These are phyloP conservation scores for Tetramorium parvispinum DNA, from an alignment of 1,140 invertebrate species.

Conservation along the genomic window DNA sequence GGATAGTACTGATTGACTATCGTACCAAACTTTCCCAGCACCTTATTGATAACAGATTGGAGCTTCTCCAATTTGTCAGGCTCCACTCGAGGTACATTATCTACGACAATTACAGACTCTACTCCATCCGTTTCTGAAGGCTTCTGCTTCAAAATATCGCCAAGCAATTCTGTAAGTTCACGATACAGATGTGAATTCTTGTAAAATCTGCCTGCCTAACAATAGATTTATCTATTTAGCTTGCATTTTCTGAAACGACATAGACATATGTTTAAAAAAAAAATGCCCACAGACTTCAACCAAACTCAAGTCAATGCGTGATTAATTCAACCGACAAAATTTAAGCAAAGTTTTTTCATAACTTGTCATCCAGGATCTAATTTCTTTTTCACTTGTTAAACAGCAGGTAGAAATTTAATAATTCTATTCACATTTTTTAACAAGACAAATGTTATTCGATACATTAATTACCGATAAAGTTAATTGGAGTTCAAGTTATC, in stretches of 20 bases:
- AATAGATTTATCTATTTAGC: neutral
- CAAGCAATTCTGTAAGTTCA: slow-evolving; percentile 92
- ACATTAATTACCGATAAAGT: neutral
- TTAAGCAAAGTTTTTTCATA: neutral
- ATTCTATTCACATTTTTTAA: neutral
- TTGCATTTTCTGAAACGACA: neutral
- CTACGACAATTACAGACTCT: slow-evolving; percentile 98
- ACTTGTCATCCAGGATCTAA: neutral
- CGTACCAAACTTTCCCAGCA: slow-evolving; percentile 96
- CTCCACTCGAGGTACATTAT: slow-evolving; percentile 97
- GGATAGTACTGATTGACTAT: slow-evolving; percentile 97
- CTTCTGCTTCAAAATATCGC: slow-evolving; percentile 93
- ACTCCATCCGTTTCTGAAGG: slow-evolving; percentile 98
- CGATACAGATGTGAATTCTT: neutral
- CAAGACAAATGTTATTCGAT: neutral
- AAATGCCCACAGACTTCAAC: too few species aligned
- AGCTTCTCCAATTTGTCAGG: slow-evolving; percentile 96
- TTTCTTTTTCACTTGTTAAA: neutral
- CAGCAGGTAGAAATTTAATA: neutral
- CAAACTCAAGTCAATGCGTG: too few species aligned
- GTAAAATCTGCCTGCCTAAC: neutral
- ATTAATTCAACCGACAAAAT: too few species aligned
- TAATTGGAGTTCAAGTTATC: neutral
- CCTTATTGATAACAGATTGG: slow-evolving; percentile 96
- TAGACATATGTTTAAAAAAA: too few species aligned